Evolutionary conservation across 2,888 invertebrate genomes (phyloP), one percentile per base, ranked within the genome.

Genomic region (Leucoptera coffeella): DNA sequence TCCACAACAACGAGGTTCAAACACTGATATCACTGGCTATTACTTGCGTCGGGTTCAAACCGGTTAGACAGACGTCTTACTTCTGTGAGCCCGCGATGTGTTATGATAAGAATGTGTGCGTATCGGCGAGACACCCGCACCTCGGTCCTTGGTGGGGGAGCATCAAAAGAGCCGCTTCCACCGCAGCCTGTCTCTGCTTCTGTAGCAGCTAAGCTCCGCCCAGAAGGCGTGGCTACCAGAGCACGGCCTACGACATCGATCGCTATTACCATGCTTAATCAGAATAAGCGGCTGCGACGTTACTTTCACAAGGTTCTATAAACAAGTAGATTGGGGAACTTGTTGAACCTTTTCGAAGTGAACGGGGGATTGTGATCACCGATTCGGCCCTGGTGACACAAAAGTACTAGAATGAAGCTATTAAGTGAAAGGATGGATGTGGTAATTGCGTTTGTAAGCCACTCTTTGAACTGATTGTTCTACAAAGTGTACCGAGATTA

Each of bases 401-500:
- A 50, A 45, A 47, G 48, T 49, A 49, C 45, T n/a, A n/a, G n/a
- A 41, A 49, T 53, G 54, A 45, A 50, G 58, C 53, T 56, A 62
- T 60, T 61, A 62, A 43, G 50, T 52, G 54, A 56, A 51, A 49
- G 49, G 47, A 64, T 60, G 61, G 67, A 55, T 53, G 48, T n/a
- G n/a, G n/a, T 67, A 62, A 72, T 61, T 67, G 55, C 47, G 56
- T 71, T 67, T 61, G 45, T 64, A 57, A 59, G 58, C 53, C 62
- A 64, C 56, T 50, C 57, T 61, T 62, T 61, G 54, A 53, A 43
- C 35, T 39, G 45, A 42, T 43, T 43, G 46, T 17, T n/a, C n/a
- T n/a, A n/a, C n/a, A n/a, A n/a, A n/a, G n/a, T n/a, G n/a, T n/a
- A n/a, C n/a, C n/a, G n/a, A n/a, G n/a, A n/a, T n/a, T n/a, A n/a